phyloP scores from a whole-genome alignment of 64 coral and sea anemone genomes.

The Cladopsammia gracilis region DNA sequence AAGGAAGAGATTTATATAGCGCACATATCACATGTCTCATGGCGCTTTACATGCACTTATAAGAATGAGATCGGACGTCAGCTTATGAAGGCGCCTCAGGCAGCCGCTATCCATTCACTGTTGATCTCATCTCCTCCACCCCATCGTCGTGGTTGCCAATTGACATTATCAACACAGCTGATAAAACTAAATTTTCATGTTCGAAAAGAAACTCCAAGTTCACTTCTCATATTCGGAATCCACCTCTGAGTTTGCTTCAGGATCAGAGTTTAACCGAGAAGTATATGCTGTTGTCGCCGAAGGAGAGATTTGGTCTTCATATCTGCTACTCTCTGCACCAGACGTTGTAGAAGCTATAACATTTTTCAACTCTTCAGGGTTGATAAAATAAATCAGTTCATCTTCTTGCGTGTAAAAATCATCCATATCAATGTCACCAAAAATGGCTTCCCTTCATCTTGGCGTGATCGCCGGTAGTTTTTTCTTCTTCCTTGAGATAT shows the following conservation, averaged over 20 bases:
- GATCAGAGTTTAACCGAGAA: neutral
- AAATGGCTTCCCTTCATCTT: constrained; percentile 59
- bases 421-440: constrained; percentile 90
- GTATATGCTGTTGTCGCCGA: neutral
- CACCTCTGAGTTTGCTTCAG: neutral
- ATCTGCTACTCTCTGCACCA: constrained; percentile 3
- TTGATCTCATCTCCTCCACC: too few relatives aligned
- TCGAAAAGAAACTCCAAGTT: too few relatives aligned
- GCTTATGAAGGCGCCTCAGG: too few relatives aligned
- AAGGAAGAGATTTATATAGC: too few relatives aligned
- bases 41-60: too few relatives aligned
- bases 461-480: neutral
- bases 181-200: too few relatives aligned
- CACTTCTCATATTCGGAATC: neutral
- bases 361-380: constrained; percentile 75
- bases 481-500: neutral
- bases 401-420: constrained; percentile 87
- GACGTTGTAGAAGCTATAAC: constrained; percentile 45
- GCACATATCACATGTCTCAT: too few relatives aligned
- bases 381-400: constrained; percentile 88
- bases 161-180: too few relatives aligned
- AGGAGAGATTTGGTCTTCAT: neutral
- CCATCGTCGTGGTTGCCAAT: too few relatives aligned
- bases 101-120: too few relatives aligned
- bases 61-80: too few relatives aligned